A percentile compares a stretch with the other conserved stretches of the same genome.
These are phyloP conservation scores for Zoanthus sociatus DNA, from an alignment of 92 coral and sea anemone genomes.

Conservation along the genomic window DNA sequence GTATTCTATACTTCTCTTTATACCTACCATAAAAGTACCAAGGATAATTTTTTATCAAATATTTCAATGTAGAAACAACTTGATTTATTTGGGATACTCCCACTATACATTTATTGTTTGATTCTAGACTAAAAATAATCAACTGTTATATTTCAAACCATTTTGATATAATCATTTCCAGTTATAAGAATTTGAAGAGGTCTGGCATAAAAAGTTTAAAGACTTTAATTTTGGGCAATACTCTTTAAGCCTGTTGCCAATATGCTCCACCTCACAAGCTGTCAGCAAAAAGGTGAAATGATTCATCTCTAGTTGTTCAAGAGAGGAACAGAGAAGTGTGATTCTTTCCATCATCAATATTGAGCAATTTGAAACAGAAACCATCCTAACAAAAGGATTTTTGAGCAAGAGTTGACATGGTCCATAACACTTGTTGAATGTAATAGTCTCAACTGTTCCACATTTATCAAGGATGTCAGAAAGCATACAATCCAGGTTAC, in stretches of 20 bases:
- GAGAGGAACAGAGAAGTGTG: constrained; percentile 71
- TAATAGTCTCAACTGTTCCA: constrained; percentile 56
- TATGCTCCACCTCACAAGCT: constrained; percentile 67
- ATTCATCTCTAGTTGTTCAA: constrained; percentile 62
- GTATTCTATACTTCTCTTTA: too few relatives aligned
- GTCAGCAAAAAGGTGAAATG: constrained; percentile 75
- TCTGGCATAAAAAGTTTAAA: constrained; percentile 65
- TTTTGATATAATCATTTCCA: too few relatives aligned
- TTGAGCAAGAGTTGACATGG: constrained; percentile 78
- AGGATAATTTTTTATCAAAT: too few relatives aligned
- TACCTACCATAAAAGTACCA: too few relatives aligned
- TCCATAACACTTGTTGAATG: constrained; percentile 78
- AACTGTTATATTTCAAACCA: too few relatives aligned
- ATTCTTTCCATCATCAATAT: constrained; percentile 81
- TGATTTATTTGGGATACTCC: too few relatives aligned
- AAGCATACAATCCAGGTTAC: constrained; percentile 75
- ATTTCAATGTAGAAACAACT: too few relatives aligned
- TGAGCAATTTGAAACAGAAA: constrained; percentile 69
- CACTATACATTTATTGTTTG: too few relatives aligned
- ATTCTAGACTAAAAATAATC: too few relatives aligned
- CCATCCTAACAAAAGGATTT: constrained; percentile 64
- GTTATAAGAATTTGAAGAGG: not conserved
- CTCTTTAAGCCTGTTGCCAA: constrained; percentile 64
- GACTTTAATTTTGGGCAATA: constrained; percentile 73
- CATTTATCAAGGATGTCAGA: constrained; percentile 62